Base-by-base conservation (phyloP, 2,113 vertebrate genomes). In the Xenopus tropicalis region DNA sequence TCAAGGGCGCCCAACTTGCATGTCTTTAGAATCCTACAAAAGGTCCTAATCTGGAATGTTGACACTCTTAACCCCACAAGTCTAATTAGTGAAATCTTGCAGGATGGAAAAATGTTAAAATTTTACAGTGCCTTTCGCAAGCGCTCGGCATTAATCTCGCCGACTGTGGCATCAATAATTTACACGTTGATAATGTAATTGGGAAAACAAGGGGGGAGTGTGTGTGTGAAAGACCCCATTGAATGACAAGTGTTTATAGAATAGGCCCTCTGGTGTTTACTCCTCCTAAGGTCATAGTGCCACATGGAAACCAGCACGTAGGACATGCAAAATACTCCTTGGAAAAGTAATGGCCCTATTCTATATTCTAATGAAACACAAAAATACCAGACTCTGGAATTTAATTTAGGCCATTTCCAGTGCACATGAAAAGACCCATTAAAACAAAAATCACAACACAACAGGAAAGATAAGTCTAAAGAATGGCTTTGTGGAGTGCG, bases 241-340 rank as follows among this genome's bases (percentile, higher is more conserved):
- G 74, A 83, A 80, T 85, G 79, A 80, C 72, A 85, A 66, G 75
- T 74, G 74, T 85, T 85, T 86, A 79, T 82, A 78, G 70, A 84
- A 81, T 64, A 72, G 78, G 58, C 81, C 71, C 80, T 87, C 63
- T 74, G 77, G 52, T 83, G 75, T 82, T 87, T 86, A 78, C 83
- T 83, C 81, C 82, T 81, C 81, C 84, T 79, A 75, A 67, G 82
- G 77, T 78, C 80, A 82, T 22, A 59, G 43, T 56, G 78, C 73
- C 79, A 80, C 80, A 82, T 78, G 80, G 79, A 77, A 81, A 80
- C 76, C 61, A 79, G 80, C 82, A 86, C 72, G 63, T 83, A 86
- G 72, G 29, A 8, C 65, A 82, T 11, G 76, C 69, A 79, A 77
- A 79, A 69, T 77, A 66, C 66, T 70, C 74, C 58, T 82, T 68